Percentiles rank a stretch among this genome's conserved stretches.
Conservation (phyloP, 2,888 invertebrate species). For the Hedya salicella region DNA sequence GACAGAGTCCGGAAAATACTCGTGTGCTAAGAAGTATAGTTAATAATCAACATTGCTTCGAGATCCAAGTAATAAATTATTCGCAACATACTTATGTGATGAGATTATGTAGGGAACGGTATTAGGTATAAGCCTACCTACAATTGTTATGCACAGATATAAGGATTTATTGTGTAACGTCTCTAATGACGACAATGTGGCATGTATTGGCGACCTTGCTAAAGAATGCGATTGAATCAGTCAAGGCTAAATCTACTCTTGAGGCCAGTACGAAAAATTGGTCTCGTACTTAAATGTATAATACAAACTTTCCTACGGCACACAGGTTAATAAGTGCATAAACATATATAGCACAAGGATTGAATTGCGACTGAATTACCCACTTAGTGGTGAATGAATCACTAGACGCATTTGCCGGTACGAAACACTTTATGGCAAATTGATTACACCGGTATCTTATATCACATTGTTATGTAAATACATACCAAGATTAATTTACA, state of each 20-base stretch:
- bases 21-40: constrained; percentile 10
- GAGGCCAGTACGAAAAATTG: too few relatives aligned
- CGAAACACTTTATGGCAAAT: constrained; percentile 9
- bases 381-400: constrained; percentile 8
- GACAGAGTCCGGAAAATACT: constrained; percentile 40
- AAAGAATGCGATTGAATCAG: constrained; percentile 10
- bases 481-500: background rate
- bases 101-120: too few relatives aligned
- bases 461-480: constrained; percentile 8
- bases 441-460: background rate
- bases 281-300: too few relatives aligned
- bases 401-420: constrained; percentile 12
- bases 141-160: background rate
- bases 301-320: background rate
- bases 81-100: too few relatives aligned
- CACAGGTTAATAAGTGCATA: constrained; percentile 3
- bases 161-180: constrained; percentile 1
- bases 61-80: background rate
- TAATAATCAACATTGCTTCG: constrained; percentile 7
- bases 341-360: background rate
- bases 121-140: background rate
- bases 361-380: constrained; percentile 18
- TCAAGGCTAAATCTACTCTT: constrained; percentile 19
- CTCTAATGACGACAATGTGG: background rate
- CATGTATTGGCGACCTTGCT: constrained; percentile 15